These are phyloP conservation scores for Amphipoea lucens DNA, from an alignment of 2,888 invertebrate genomes.

Conservation along the genomic window DNA sequence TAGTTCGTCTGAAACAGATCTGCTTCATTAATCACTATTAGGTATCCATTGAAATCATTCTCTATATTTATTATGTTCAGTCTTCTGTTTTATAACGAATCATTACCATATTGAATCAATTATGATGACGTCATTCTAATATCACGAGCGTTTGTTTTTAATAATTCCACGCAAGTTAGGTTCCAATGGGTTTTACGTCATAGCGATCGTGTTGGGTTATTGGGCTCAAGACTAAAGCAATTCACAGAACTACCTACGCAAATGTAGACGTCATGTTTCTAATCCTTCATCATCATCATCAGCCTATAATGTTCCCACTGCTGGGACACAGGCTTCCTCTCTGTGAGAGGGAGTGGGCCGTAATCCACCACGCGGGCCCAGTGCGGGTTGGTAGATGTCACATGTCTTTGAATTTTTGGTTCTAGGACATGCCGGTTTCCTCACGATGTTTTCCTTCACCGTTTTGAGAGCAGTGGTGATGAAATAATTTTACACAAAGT, in stretches of 20 bases:
- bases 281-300: too few relatives aligned
- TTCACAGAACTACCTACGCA: not conserved
- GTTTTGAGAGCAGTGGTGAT: too few relatives aligned
- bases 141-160: slow-evolving; percentile 20
- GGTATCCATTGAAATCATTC: slow-evolving; percentile 36
- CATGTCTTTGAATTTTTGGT: too few relatives aligned
- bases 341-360: too few relatives aligned
- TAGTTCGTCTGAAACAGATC: slow-evolving; percentile 51
- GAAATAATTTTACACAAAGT: too few relatives aligned
- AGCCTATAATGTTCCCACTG: too few relatives aligned
- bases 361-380: too few relatives aligned
- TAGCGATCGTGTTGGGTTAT: not conserved
- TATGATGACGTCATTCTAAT: slow-evolving; percentile 50
- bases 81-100: slow-evolving; percentile 30
- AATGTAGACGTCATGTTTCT: slow-evolving; percentile 10
- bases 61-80: slow-evolving; percentile 27
- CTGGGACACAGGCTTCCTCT: too few relatives aligned
- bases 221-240: not conserved
- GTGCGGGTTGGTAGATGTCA: too few relatives aligned
- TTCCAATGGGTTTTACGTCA: slow-evolving; percentile 26
- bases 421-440: too few relatives aligned
- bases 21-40: slow-evolving; percentile 53
- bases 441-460: too few relatives aligned
- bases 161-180: slow-evolving; percentile 2
- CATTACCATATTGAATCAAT: slow-evolving; percentile 34